These are phyloP conservation scores for Alviniconcha marisindica DNA, from an alignment of 1,140 invertebrate genomes.

Conservation along the genomic window DNA sequence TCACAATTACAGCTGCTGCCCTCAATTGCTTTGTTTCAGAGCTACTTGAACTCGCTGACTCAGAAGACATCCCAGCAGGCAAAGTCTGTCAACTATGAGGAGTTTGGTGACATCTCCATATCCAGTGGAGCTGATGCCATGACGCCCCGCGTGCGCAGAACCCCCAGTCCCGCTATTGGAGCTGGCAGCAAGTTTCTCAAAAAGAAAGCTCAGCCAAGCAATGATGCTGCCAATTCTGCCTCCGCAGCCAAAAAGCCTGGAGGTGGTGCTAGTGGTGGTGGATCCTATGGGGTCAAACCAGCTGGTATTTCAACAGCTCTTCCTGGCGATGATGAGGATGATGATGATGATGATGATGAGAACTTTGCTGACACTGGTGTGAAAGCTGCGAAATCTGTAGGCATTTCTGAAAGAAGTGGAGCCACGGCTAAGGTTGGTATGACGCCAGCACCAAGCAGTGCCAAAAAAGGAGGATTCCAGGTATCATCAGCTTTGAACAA, in stretches of 20 bases:
- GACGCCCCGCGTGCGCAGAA: constrained; percentile 29
- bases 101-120: constrained; percentile 62
- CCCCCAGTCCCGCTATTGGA: constrained; percentile 33
- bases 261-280: background rate
- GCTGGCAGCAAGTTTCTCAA: constrained; percentile 62
- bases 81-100: constrained; percentile 60
- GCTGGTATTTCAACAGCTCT: background rate
- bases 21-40: constrained; percentile 58
- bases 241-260: background rate
- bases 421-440: background rate
- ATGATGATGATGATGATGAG: constrained; percentile 18
- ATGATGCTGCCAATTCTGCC: background rate
- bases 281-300: background rate
- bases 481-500: constrained; percentile 55
- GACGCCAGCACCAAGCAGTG: background rate
- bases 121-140: constrained; percentile 57
- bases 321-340: background rate
- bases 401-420: too few species aligned
- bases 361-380: constrained; percentile 18
- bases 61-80: constrained; percentile 58
- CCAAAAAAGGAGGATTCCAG: constrained; percentile 1
- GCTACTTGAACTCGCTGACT: constrained; percentile 62
- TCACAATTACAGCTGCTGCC: too few species aligned
- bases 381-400: constrained; percentile 17
- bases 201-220: constrained; percentile 47